Percentiles rank a stretch among this genome's conserved stretches.
Evolutionary conservation across 2,113 vertebrate genomes (phyloP).

Genomic region (Cygnus buccinator): DNA sequence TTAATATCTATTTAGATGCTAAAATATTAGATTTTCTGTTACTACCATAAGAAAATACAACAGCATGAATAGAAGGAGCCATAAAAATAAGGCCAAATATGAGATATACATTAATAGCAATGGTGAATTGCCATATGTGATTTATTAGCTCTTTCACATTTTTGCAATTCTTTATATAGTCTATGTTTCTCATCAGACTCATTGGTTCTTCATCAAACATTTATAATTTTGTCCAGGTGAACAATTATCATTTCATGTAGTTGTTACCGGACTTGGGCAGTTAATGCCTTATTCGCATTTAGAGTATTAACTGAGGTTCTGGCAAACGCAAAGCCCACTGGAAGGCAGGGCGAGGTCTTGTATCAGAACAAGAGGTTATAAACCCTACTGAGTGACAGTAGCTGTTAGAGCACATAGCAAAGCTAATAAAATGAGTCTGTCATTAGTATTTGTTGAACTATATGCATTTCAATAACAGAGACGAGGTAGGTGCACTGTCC

Average conservation of each 20-base stretch:
- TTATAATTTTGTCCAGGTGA: constrained; percentile 54
- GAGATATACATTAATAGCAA: neutral
- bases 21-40: neutral
- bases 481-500: neutral
- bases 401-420: neutral
- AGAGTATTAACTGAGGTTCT: neutral
- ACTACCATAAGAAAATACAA: neutral
- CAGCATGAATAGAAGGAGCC: neutral
- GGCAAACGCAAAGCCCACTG: neutral
- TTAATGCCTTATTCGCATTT: neutral
- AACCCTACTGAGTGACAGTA: neutral
- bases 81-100: neutral
- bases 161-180: constrained; percentile 33
- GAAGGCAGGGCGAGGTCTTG: neutral
- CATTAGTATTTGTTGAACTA: neutral
- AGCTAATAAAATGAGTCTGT: neutral
- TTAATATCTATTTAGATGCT: neutral
- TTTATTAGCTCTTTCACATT: constrained; percentile 20
- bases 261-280: constrained; percentile 52
- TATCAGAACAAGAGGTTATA: neutral
- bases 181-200: constrained; percentile 32
- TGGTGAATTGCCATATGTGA: neutral
- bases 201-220: constrained; percentile 63
- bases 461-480: neutral
- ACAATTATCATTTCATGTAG: constrained; percentile 47